Evolutionary conservation across 2,888 invertebrate genomes (phyloP), one percentile per base, ranked within the genome.

Genomic region (Blera fallax): DNA sequence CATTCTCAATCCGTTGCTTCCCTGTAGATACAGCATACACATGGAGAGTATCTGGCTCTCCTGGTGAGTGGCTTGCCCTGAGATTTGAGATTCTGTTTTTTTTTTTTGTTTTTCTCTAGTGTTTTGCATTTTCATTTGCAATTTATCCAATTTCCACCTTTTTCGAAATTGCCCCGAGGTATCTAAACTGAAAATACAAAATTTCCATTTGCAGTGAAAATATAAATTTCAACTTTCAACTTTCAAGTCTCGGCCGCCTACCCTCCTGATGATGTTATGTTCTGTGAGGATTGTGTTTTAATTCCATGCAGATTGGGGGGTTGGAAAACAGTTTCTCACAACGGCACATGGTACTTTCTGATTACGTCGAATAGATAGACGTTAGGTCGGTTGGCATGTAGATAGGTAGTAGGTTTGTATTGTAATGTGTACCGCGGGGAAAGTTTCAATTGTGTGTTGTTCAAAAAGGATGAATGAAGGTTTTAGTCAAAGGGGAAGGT

Each of bases 101-200:
- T 77, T 18, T 40, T 14, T 54, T 48, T 45, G 43, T 24, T 2
- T 52, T 27, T 2, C 16, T 40, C 52, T 40, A 29, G 45, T 79
- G 56, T 64, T 76, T 64, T 70, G 77, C 58, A 76, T 82, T 82
- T 82, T 82, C 64, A 77, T 82, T 82, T 56, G 70, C 32, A 56
- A 40, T 82, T 82, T 70, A 82, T 82, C 69, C 81, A 70, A 82
- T 82, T 77, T 82, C 69, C 77, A 76, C 77, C 81, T 76, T 76
- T 10, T 4, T 58, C 1, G 16, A 58, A 79, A 56, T 64, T 72
- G 64, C 48, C 56, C 48, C n/a, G 14, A 27, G 48, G 56, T 70
- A 18, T 64, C 34, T 78, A 45, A 78, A 69, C 32, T 56, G 65
- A n/a, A 34, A 62, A 80, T 74, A 81, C 62, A 64, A 81, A 76